Conservation (phyloP, 2,888 invertebrate genomes). For the Melinopterus prodromus region DNA sequence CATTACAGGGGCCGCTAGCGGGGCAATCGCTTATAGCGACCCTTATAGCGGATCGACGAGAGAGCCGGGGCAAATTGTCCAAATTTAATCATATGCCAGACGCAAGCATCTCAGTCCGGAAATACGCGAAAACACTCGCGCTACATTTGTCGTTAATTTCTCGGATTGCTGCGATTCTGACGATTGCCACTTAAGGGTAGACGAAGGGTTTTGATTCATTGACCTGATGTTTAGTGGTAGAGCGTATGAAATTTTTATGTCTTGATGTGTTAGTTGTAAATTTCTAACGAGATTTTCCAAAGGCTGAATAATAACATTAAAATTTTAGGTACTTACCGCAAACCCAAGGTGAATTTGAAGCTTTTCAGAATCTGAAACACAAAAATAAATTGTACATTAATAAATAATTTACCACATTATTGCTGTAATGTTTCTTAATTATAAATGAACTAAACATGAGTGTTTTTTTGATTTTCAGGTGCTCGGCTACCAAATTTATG, state of each 20-base stretch:
- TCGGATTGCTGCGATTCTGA: background rate
- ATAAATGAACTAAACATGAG: no score
- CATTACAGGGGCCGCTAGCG: background rate
- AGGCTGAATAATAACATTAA: no score
- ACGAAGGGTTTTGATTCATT: background rate
- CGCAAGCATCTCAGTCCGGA: background rate
- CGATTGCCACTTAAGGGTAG: background rate
- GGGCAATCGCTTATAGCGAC: background rate
- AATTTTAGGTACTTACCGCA: no score
- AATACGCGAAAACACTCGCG: background rate
- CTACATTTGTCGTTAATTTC: background rate
- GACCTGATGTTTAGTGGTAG: background rate
- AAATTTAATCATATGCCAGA: conserved; percentile 38
- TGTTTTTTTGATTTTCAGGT: no score
- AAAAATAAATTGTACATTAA: no score
- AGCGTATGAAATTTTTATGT: background rate
- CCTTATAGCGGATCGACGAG: background rate
- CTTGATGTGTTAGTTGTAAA: background rate
- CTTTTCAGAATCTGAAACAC: no score
- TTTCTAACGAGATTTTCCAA: no score
- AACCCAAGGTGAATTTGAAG: no score
- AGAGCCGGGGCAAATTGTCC: conserved; percentile 36
- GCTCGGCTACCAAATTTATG: no score
- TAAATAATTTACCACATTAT: no score
- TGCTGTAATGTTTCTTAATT: no score